Percentiles rank a stretch among this genome's conserved stretches.
Conservation (phyloP, 2,113 vertebrate genomes). For the Baryphthengus martii region DNA sequence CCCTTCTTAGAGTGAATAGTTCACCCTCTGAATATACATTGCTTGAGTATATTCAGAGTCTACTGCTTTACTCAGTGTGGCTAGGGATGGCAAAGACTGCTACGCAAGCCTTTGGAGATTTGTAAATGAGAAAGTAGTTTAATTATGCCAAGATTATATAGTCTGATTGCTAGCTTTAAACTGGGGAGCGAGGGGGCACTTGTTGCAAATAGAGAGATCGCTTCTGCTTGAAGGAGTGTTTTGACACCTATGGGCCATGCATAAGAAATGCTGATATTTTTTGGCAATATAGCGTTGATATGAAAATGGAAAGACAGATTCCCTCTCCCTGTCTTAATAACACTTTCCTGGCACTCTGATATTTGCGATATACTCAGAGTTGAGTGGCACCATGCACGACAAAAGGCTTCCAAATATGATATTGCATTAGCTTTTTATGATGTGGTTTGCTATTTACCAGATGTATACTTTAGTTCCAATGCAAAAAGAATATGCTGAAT, state of each 20-base stretch:
- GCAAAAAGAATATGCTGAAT: neutral
- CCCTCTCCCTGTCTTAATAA: neutral
- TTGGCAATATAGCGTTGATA: neutral
- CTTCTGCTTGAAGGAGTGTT: neutral
- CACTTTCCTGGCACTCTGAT: neutral
- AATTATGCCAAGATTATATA: neutral
- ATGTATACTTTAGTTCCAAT: neutral
- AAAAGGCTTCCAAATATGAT: neutral
- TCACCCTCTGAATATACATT: neutral
- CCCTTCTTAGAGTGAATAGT: neutral
- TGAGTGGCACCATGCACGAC: neutral
- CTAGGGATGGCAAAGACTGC: neutral
- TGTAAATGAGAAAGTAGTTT: neutral
- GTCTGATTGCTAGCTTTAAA: neutral
- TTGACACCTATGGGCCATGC: neutral
- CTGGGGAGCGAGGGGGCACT: neutral
- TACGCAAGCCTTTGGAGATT: neutral
- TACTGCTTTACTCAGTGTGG: neutral
- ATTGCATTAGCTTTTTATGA: neutral
- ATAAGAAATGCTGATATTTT: neutral
- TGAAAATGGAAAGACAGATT: neutral
- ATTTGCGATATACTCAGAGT: neutral
- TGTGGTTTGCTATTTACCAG: neutral
- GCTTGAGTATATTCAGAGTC: neutral
- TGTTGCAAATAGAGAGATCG: neutral